Conservation (phyloP, 92 coral and sea anemone species). For the Metridium senile region DNA sequence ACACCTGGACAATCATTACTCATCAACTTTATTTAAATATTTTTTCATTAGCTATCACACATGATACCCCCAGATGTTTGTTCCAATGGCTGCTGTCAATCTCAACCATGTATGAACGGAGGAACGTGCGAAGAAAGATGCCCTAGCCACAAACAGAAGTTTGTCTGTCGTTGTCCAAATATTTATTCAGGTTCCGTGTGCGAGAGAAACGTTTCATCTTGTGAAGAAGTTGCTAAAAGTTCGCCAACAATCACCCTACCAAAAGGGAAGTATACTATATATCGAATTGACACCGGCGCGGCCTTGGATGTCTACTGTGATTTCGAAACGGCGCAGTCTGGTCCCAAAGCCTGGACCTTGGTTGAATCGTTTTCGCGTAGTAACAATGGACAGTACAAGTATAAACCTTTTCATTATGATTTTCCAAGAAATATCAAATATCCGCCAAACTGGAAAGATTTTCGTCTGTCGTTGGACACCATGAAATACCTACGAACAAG, state of each 20-base stretch:
- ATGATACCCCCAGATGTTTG: neutral
- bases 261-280: conserved; percentile 20
- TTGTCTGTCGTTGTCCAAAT: conserved; percentile 17
- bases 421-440: neutral
- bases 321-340: conserved; percentile 1
- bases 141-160: neutral
- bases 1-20: too few relatives aligned
- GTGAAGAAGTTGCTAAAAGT: conserved; percentile 11
- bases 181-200: neutral
- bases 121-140: conserved; percentile 33
- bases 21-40: too few relatives aligned
- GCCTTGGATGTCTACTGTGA: conserved; percentile 36
- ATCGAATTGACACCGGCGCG: neutral
- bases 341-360: conserved; percentile 10
- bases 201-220: neutral
- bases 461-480: conserved; percentile 28
- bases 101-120: conserved; percentile 49
- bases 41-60: neutral
- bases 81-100: conserved; percentile 6
- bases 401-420: conserved; percentile 1
- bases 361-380: conserved; percentile 20
- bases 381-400: neutral
- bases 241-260: neutral
- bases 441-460: conserved; percentile 9
- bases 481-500: conserved; percentile 21